Percentiles rank a stretch among this genome's conserved stretches.
Evolutionary conservation across 2,113 vertebrate species (phyloP).

Genomic region (Catharus bicknelli): DNA sequence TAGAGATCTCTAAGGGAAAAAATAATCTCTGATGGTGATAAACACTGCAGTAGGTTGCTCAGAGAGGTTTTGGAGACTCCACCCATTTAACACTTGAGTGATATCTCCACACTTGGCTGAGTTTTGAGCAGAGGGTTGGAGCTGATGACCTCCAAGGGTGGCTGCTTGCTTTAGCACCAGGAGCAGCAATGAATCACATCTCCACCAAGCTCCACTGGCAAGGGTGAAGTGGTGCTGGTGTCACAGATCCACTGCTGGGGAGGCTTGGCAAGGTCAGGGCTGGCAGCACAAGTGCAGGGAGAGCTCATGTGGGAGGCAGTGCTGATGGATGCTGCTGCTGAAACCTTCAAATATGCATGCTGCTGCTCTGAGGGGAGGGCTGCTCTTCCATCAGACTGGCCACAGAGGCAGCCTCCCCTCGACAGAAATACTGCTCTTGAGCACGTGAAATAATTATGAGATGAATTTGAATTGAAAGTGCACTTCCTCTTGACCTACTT

Average conservation of each 20-base stretch:
- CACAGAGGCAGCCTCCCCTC: neutral
- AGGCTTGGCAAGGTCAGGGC: neutral
- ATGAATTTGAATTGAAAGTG: slow-evolving; percentile 54
- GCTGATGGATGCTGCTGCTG: neutral
- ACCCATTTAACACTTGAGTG: neutral
- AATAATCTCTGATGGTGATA: neutral
- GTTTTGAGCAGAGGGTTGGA: neutral
- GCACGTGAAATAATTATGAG: slow-evolving; percentile 70
- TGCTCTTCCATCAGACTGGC: slow-evolving; percentile 30
- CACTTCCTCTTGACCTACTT: slow-evolving; percentile 70
- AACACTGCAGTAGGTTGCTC: neutral
- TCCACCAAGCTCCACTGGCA: neutral
- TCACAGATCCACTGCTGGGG: neutral
- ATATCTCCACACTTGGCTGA: neutral
- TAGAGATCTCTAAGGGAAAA: neutral
- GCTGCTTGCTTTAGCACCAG: neutral
- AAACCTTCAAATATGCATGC: neutral
- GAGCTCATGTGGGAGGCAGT: neutral
- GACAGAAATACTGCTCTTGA: slow-evolving; percentile 19
- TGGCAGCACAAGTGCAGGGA: neutral
- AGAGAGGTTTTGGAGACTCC: neutral
- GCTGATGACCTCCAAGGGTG: neutral
- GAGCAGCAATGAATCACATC: neutral
- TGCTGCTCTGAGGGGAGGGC: neutral
- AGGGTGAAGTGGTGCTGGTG: neutral